Evolutionary conservation across 2,888 invertebrate species (phyloP), one percentile per base, ranked within the genome.

Genomic region (Criorhina ranunculi): DNA sequence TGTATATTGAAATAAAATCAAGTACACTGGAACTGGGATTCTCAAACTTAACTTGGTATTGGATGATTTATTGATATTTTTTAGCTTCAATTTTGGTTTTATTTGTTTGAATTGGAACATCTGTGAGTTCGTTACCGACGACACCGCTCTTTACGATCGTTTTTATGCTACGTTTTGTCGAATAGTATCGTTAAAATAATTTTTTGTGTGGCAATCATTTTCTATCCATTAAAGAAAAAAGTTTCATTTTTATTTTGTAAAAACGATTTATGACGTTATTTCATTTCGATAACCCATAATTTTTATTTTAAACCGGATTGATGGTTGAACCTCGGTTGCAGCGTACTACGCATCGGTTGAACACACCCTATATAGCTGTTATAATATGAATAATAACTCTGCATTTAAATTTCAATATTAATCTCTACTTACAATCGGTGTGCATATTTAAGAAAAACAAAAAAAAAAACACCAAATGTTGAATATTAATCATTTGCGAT

Each of bases 291-390:
- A 24, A 40, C 15, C 12, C n/a, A 33, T 64, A 49, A 19, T 24
- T 64, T 53, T n/a, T 37, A 15, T 53, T 31, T 40, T 2, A 42
- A 67, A 67, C 67, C 67, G 53, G 53, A 42, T 24, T 42, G 37
- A 9, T 24, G 12, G 11, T 53, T 31, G 6, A 42, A 55, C 6
- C 5, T 0, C 31, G 40, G 67, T 15, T 33, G 53, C 31, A 67
- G 1, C 5, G 12, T 17, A 40, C 15, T 51, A 7, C 9, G 35
- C 51, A 51, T 15, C 12, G 15, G 51, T 24, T 66, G 24, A 37
- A 2, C 53, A 12, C 31, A 4, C 31, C 31, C 33, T 29, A 29
- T n/a, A 35, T 17, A 55, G 17, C 5, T 5, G 35, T 37, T 60
- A 15, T 24, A 66, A 51, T 51, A 40, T 66, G 40, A 66, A 29